Percentiles rank a stretch among this genome's conserved stretches.
These are phyloP conservation scores for Motacilla alba DNA, from an alignment of 2,113 vertebrate genomes.

Conservation along the genomic window DNA sequence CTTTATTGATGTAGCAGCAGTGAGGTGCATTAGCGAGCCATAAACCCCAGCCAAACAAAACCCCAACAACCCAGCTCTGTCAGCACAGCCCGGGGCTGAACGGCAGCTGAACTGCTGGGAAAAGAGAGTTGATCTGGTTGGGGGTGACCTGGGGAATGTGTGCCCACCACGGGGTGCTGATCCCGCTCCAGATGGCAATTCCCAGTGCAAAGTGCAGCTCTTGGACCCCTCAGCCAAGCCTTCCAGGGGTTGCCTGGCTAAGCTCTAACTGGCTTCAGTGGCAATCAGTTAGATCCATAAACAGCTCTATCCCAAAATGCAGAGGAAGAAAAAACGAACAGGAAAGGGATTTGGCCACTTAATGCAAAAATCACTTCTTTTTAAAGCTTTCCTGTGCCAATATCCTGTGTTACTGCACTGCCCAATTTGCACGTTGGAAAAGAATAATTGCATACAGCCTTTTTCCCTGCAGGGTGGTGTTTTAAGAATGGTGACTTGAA, in stretches of 20 bases:
- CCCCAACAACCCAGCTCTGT: not conserved
- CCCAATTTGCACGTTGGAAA: not conserved
- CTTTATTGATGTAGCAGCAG: not conserved
- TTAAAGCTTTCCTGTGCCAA: not conserved
- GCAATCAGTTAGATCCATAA: not conserved
- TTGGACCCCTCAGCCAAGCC: not conserved
- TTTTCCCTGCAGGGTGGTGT: not conserved
- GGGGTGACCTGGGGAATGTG: not conserved
- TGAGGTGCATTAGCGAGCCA: not conserved
- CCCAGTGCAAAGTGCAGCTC: not conserved
- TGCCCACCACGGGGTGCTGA: rapidly evolving
- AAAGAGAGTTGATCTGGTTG: not conserved
- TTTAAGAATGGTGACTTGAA: not conserved
- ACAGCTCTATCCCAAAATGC: not conserved
- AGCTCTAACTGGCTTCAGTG: not conserved
- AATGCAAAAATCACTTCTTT: not conserved
- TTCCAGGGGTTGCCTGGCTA: not conserved
- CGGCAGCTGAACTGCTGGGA: rapidly evolving
- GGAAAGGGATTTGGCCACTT: not conserved
- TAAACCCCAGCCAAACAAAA: not conserved
- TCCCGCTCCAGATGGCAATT: not conserved
- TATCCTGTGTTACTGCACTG: not conserved
- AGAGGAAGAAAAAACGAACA: not conserved
- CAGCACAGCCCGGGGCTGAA: not conserved
- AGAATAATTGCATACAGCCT: not conserved